Percentiles rank a stretch among this genome's conserved stretches.
Conservation (phyloP, 2,797 vertebrate genomes). For the Enteromius mattozi region DNA sequence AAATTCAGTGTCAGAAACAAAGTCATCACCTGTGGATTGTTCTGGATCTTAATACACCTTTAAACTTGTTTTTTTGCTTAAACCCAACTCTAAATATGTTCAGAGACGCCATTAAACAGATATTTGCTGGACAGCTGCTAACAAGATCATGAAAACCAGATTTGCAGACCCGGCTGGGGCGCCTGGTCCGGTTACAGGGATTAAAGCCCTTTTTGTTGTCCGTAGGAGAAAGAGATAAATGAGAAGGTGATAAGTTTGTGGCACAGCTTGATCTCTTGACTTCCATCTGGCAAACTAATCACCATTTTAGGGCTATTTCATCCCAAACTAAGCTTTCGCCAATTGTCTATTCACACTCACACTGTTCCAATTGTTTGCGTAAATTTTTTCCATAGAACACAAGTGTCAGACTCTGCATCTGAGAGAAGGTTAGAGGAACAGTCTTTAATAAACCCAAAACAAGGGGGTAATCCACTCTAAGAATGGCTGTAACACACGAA, state of each 20-base stretch:
- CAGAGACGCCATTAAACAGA: not conserved
- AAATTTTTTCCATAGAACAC: not conserved
- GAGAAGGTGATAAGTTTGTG: conserved; percentile 12
- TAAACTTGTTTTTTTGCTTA: not conserved
- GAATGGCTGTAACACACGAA: too few species aligned
- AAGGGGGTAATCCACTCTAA: too few species aligned
- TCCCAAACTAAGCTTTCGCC: not conserved
- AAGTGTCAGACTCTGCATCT: too few species aligned
- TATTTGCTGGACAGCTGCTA: not conserved
- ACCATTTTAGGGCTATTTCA: not conserved
- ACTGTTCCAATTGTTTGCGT: not conserved
- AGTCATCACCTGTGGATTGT: not conserved
- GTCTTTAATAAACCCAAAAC: too few species aligned
- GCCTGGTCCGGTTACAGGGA: not conserved
- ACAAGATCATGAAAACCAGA: conserved; percentile 3
- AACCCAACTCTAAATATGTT: not conserved
- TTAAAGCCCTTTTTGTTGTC: not conserved
- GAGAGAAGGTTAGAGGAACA: too few species aligned
- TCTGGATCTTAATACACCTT: not conserved
- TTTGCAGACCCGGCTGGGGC: not conserved
- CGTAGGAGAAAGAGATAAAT: not conserved
- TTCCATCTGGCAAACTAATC: not conserved
- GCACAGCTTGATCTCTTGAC: not conserved
- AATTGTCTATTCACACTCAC: not conserved
- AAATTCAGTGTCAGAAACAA: not conserved